Conservation (phyloP, 1,140 invertebrate genomes). For the Bombyx mandarina region DNA sequence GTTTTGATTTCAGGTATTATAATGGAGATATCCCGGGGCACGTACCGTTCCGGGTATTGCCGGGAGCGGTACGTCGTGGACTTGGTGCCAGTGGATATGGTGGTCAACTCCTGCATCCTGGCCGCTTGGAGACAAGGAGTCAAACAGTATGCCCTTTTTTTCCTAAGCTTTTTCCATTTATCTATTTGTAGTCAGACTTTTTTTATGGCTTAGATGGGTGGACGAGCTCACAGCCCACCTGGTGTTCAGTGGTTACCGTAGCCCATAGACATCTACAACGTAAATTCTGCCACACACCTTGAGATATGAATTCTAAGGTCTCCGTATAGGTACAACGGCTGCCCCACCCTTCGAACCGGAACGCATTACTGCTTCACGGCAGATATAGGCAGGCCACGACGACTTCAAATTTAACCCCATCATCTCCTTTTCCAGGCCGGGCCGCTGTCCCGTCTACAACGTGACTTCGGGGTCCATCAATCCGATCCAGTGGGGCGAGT, state of each 20-base stretch:
- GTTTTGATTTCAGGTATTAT: conserved; percentile 75
- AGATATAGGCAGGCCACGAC: too few species aligned
- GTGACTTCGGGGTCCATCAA: conserved; percentile 90
- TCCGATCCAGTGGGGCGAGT: conserved; percentile 87
- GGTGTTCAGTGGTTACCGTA: too few species aligned
- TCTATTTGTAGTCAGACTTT: too few species aligned
- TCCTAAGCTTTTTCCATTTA: too few species aligned
- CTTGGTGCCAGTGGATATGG: conserved; percentile 92
- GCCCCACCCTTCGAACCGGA: too few species aligned
- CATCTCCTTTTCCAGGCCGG: conserved; percentile 53
- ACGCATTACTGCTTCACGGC: too few species aligned
- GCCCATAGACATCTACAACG: too few species aligned
- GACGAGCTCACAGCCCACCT: too few species aligned
- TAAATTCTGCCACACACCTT: too few species aligned
- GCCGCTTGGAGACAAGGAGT: conserved; percentile 82
- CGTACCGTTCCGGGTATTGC: conserved; percentile 87
- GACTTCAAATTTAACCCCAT: not conserved
- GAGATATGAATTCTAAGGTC: too few species aligned
- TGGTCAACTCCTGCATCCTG: conserved; percentile 89
- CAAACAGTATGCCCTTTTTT: conserved; percentile 59
- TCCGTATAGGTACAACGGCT: too few species aligned
- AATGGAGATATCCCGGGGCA: conserved; percentile 89
- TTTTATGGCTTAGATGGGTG: too few species aligned
- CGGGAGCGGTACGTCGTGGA: conserved; percentile 82
- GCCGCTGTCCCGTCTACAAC: conserved; percentile 86